Conservation (phyloP, 2,888 invertebrate species). For the Petrolisthes manimaculis region DNA sequence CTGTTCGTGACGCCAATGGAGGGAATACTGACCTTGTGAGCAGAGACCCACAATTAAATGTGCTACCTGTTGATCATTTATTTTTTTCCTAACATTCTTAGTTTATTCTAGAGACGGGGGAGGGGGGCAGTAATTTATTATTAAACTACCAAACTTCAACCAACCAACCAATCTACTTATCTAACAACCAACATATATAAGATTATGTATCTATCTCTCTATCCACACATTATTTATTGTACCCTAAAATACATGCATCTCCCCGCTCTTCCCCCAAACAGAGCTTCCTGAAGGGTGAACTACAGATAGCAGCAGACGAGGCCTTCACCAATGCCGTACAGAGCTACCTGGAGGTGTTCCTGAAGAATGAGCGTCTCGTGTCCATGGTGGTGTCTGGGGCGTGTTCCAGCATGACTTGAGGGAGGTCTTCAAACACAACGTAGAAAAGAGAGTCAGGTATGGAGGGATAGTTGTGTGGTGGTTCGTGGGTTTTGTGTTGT, state of each 20-base stretch:
- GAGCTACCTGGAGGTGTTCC: constrained; percentile 94
- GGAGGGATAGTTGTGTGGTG: constrained; percentile 13
- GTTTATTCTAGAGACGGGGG: too few relatives aligned
- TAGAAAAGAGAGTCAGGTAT: constrained; percentile 96
- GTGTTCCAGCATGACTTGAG: constrained; percentile 97
- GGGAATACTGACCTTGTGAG: too few relatives aligned
- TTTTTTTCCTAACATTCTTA: too few relatives aligned
- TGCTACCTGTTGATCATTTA: too few relatives aligned
- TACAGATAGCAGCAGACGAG: constrained; percentile 97
- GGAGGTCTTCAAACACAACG: constrained; percentile 97
- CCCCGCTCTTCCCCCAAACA: constrained; percentile 70
- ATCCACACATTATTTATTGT: not conserved
- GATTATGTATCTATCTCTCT: too few relatives aligned
- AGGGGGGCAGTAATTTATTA: not conserved
- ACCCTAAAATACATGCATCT: not conserved
- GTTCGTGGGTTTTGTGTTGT: too few relatives aligned
- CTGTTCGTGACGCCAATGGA: too few relatives aligned
- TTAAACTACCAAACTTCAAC: not conserved
- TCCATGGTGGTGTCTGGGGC: constrained; percentile 98
- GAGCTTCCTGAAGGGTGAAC: constrained; percentile 97
- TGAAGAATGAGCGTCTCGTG: constrained; percentile 94
- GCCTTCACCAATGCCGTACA: constrained; percentile 99
- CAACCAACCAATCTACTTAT: too few relatives aligned
- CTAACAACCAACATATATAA: too few relatives aligned
- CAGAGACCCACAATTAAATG: too few relatives aligned